phyloP scores from a whole-genome alignment of 2,797 vertebrate genomes.

The Astyanax mexicanus region DNA sequence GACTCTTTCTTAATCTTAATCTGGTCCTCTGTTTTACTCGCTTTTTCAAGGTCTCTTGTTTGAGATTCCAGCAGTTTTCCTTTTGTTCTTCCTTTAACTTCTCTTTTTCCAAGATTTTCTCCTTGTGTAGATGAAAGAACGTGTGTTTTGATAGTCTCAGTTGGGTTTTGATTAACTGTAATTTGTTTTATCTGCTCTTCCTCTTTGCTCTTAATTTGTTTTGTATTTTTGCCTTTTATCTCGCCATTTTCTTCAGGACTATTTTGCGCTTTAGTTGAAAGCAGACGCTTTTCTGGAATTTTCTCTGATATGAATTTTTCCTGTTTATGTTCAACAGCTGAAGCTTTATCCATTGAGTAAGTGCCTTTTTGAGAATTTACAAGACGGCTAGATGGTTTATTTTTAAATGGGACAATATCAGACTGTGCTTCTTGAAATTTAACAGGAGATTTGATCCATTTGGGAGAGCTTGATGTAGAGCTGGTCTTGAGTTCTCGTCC shows the following conservation, averaged over 20 bases:
- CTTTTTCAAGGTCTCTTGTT: neutral
- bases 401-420: neutral
- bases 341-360: neutral
- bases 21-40: neutral
- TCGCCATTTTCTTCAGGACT: neutral
- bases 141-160: neutral
- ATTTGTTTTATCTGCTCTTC: neutral
- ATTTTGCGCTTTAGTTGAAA: neutral
- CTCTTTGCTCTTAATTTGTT: neutral
- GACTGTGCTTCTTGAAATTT: neutral
- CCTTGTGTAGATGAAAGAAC: neutral
- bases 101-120: neutral
- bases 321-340: neutral
- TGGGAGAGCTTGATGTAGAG: constrained; percentile 7
- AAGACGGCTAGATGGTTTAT: neutral
- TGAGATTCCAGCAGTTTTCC: neutral
- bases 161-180: neutral
- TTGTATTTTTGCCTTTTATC: neutral
- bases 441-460: neutral
- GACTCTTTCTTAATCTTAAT: neutral
- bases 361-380: neutral
- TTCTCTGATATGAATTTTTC: neutral
- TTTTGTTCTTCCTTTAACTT: neutral
- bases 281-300: neutral
- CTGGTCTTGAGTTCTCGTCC: constrained; percentile 30